Conservation (phyloP, 2,113 vertebrate species). For the Oreochromis spilurus region DNA sequence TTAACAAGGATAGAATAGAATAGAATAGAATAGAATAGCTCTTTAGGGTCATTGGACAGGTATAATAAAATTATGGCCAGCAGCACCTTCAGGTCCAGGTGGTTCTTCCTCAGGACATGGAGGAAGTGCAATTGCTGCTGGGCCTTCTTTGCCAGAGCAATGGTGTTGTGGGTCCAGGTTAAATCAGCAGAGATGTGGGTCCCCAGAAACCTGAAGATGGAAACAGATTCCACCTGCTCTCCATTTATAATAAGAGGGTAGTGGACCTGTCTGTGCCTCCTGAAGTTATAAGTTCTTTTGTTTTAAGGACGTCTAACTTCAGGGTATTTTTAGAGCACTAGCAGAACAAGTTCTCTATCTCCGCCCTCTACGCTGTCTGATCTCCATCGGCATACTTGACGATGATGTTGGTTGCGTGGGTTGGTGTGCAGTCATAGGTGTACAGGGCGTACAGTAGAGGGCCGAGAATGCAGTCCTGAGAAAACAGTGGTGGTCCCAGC, state of each 20-base stretch:
- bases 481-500: not conserved
- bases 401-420: not conserved
- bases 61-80: accelerated
- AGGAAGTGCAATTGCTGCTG: not conserved
- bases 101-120: not conserved
- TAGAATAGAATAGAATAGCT: not conserved
- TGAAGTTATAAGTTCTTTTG: not conserved
- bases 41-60: not conserved
- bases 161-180: not conserved
- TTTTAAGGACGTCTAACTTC: not conserved
- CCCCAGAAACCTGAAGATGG: not conserved
- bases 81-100: not conserved
- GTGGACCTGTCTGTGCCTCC: not conserved
- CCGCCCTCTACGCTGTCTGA: accelerated
- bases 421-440: not conserved
- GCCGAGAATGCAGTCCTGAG: not conserved
- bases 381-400: not conserved
- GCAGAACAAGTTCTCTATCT: not conserved
- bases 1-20: not conserved
- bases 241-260: not conserved
- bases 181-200: not conserved
- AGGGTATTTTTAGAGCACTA: not conserved
- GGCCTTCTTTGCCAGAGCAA: accelerated
- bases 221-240: not conserved
- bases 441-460: accelerated